Conservation (phyloP, 1,140 invertebrate species). For the Lepidurus packardi region DNA sequence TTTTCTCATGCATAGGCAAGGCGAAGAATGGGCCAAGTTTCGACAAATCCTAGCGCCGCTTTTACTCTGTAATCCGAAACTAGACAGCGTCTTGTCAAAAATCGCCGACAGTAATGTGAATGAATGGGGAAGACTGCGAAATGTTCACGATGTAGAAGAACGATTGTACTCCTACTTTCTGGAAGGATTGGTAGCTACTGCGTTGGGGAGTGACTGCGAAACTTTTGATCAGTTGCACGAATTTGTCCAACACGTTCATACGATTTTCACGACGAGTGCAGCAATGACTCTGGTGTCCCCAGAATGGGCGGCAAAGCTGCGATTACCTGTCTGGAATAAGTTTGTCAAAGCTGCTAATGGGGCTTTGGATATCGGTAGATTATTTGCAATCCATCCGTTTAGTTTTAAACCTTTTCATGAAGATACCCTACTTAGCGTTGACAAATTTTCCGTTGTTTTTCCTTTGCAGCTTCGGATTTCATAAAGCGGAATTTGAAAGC, state of each 20-base stretch:
- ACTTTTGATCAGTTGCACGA: constrained; percentile 37
- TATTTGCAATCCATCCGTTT: neutral
- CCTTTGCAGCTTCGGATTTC: neutral
- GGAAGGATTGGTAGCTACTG: constrained; percentile 27
- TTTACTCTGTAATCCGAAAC: constrained; percentile 49
- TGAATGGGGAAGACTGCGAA: constrained; percentile 11
- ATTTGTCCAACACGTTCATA: constrained; percentile 60
- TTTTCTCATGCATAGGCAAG: constrained; percentile 53
- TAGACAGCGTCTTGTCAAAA: neutral
- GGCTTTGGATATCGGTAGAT: constrained; percentile 52
- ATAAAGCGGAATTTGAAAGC: neutral
- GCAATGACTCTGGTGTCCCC: constrained; percentile 62
- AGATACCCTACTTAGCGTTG: neutral
- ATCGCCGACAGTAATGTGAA: neutral
- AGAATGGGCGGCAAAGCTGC: constrained; percentile 55
- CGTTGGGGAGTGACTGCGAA: neutral
- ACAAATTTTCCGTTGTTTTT: neutral
- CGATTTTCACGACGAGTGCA: constrained; percentile 66
- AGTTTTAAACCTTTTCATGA: neutral
- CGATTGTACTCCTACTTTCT: constrained; percentile 32
- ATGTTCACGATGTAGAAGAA: constrained; percentile 25
- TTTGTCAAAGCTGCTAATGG: constrained; percentile 61
- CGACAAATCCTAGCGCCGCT: constrained; percentile 66
- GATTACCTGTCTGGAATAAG: constrained; percentile 62
- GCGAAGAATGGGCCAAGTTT: constrained; percentile 65